Base-by-base conservation (phyloP, 2,888 invertebrate genomes). In the Pilophorus perplexus region DNA sequence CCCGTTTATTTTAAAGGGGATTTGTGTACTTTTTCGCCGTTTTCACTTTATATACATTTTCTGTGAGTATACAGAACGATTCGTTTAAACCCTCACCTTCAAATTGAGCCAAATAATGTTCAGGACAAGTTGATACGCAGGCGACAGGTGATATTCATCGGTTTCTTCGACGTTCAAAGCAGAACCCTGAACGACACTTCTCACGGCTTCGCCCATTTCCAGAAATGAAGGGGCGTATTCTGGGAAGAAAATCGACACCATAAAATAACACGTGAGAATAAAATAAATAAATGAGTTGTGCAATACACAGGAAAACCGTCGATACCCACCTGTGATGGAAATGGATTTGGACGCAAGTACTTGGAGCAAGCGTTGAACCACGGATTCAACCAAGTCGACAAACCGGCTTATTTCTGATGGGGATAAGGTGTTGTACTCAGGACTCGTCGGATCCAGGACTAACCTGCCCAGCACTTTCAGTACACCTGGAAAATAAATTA, bases 121-220 rank as follows among this genome's bases (percentile, higher is more conserved):
- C 42, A 79, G 73, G 33, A 80, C 73, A 22, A 79, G 73, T 72
- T 80, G 78, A 71, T 78, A 77, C 40, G 78, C 77, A 12, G 75
- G 74, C 14, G 78, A 75, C 23, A 78, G 68, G 2, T 75, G 72
- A 14, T 74, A 71, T 6, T 72, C 68, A 38, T 75, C 73, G 16
- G 72, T 71, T 28, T 74, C 72, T 22, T 73, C 73, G 6, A 66
- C 42, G 37, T 52, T 68, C 18, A 71, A 28, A 23, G 68, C 42
- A 1, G 71, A 71, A 18, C 64, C 68, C 10, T 64, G 55, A 27
- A 72, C 69, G 8, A 68, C 28, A 3, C 40, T 64, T 64, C 85
- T 81, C 59, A 91, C 81, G 73, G 89, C 87, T 67, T 84, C 81
- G 73, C 84, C 87, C 81, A 90, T 89, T 76, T 88, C 86, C 55